Evolutionary conservation across 2,888 invertebrate species (phyloP).

Genomic region (Digitonthophagus gazella): DNA sequence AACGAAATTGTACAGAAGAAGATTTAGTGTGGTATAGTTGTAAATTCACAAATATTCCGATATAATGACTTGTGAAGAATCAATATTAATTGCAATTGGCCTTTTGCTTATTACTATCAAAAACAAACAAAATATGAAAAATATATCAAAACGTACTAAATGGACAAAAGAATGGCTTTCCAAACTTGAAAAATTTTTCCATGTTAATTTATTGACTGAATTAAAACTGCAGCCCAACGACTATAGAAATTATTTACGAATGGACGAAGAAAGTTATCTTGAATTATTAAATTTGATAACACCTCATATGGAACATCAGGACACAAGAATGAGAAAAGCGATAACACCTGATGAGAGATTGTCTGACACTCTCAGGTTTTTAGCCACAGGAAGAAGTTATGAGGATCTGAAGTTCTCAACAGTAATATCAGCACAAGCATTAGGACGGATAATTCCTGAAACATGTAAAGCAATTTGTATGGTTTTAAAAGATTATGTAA

Average conservation of each 20-base stretch:
- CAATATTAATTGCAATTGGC: no score
- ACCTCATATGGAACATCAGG: slow-evolving; percentile 29
- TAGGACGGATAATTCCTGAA: neutral
- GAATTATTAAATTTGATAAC: neutral
- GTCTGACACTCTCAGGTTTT: slow-evolving; percentile 36
- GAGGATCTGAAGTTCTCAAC: slow-evolving; percentile 8
- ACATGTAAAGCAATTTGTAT: slow-evolving; percentile 2
- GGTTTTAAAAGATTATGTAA: slow-evolving; percentile 2
- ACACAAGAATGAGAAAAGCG: slow-evolving; percentile 38
- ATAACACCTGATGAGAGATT: slow-evolving; percentile 38
- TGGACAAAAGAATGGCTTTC: neutral
- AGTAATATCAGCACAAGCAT: slow-evolving; percentile 6
- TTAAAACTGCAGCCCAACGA: neutral
- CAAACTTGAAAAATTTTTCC: neutral
- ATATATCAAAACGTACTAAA: neutral
- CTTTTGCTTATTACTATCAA: no score
- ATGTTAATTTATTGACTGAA: slow-evolving; percentile 8
- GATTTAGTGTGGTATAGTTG: no score
- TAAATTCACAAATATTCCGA: no score
- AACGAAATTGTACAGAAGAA: no score
- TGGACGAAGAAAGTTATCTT: slow-evolving; percentile 5
- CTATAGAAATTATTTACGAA: slow-evolving; percentile 2
- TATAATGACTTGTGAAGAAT: no score
- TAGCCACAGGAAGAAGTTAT: no score
- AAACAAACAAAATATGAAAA: slow-evolving; percentile 1